Evolutionary conservation across 2,797 vertebrate species (phyloP).

Genomic region (Esox masquinongy): DNA sequence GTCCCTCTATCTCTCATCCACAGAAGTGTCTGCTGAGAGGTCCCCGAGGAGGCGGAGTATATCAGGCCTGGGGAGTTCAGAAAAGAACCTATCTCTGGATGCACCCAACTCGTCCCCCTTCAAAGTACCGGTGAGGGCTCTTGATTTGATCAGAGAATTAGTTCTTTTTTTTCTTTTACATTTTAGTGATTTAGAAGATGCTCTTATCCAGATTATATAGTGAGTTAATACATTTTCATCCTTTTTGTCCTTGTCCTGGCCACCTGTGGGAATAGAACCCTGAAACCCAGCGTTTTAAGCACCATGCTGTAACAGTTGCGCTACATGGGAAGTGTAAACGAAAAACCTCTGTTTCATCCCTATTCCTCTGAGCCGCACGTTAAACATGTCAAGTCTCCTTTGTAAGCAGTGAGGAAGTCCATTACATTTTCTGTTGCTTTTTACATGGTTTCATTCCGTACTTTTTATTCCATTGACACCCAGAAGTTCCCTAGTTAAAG

Average conservation of each 20-base stretch:
- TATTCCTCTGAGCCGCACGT: background rate
- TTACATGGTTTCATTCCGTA: background rate
- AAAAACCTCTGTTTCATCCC: background rate
- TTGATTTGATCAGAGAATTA: background rate
- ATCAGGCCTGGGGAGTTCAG: slow-evolving; percentile 88
- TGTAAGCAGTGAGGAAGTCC: background rate
- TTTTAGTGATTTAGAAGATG: too few relatives aligned
- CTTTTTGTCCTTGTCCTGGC: too few relatives aligned
- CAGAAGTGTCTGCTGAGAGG: slow-evolving; percentile 88
- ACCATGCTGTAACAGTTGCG: too few relatives aligned
- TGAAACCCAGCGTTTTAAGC: too few relatives aligned
- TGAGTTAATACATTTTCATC: too few relatives aligned
- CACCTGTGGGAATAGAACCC: too few relatives aligned
- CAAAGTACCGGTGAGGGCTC: slow-evolving; percentile 88
- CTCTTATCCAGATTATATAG: too few relatives aligned
- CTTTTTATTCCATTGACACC: background rate
- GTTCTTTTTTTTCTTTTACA: background rate
- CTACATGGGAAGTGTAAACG: background rate
- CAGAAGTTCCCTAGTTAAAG: background rate
- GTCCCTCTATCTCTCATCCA: slow-evolving; percentile 9
- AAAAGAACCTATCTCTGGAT: slow-evolving; percentile 86
- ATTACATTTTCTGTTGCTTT: background rate
- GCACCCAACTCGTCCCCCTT: slow-evolving; percentile 90
- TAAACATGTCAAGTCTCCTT: background rate
- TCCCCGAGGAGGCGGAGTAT: slow-evolving; percentile 95